A percentile compares a stretch with the other conserved stretches of the same genome.
Evolutionary conservation across 2,888 invertebrate species (phyloP).

Genomic region (Malacosoma neustria): DNA sequence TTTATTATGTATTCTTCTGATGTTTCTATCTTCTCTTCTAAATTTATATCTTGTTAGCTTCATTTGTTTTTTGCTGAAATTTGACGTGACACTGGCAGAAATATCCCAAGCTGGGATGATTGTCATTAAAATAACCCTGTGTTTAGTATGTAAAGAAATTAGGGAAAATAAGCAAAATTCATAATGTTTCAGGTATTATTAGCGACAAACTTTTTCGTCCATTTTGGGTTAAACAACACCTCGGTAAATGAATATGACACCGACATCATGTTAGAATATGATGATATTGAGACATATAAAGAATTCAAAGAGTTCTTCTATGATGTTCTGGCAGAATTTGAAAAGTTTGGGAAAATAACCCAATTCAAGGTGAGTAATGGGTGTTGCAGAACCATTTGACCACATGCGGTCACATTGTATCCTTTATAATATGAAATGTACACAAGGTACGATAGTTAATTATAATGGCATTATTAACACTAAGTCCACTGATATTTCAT

Average conservation of each 20-base stretch:
- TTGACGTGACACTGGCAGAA: too few species aligned
- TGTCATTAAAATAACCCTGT: too few species aligned
- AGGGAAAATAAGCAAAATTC: too few species aligned
- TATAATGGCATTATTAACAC: too few species aligned
- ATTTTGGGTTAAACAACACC: conserved; percentile 82
- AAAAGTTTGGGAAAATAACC: conserved; percentile 78
- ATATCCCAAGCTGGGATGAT: too few species aligned
- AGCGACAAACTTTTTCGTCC: conserved; percentile 87
- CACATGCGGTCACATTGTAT: background rate
- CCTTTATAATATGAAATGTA: background rate
- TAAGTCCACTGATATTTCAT: too few species aligned
- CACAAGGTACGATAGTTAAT: too few species aligned
- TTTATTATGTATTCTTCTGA: too few species aligned
- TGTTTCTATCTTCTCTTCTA: too few species aligned
- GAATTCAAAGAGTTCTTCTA: conserved; percentile 89
- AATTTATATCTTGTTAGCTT: too few species aligned
- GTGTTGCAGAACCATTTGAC: conserved; percentile 9
- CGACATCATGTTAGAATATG: conserved; percentile 89
- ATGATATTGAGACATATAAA: conserved; percentile 84
- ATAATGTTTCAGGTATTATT: conserved; percentile 76
- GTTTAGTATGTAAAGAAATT: too few species aligned
- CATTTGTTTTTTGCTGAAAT: too few species aligned
- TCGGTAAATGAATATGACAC: conserved; percentile 81
- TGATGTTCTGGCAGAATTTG: conserved; percentile 89
- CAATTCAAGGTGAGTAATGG: conserved; percentile 76